phyloP scores from a whole-genome alignment of 2,888 invertebrate genomes.

The Palloptera scutellata region DNA sequence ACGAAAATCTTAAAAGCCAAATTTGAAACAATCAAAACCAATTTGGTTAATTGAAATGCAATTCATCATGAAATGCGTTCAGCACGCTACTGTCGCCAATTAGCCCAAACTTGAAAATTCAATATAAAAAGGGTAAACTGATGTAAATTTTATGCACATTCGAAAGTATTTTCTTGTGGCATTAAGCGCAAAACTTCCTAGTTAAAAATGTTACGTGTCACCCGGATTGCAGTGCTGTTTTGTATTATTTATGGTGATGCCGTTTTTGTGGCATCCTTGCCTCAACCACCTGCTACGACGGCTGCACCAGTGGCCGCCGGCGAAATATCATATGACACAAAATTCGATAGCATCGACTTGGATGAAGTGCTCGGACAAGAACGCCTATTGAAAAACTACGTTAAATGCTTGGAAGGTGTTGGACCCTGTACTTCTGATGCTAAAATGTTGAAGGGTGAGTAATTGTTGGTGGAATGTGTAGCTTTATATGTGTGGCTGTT shows the following conservation, averaged over 20 bases:
- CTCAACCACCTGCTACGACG: conserved; percentile 48
- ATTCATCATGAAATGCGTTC: no score
- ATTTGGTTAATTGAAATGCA: no score
- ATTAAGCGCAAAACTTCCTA: neutral
- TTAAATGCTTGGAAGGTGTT: conserved; percentile 71
- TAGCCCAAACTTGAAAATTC: no score
- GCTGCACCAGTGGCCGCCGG: conserved; percentile 30
- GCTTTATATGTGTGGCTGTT: neutral
- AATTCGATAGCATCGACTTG: conserved; percentile 75
- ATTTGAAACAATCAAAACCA: no score
- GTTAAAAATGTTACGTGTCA: conserved; percentile 23
- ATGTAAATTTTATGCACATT: no score
- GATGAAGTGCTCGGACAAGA: conserved; percentile 73
- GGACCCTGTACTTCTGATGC: conserved; percentile 76
- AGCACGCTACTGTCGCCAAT: no score
- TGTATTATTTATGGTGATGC: conserved; percentile 1
- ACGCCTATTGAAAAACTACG: conserved; percentile 71
- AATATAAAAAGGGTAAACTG: no score
- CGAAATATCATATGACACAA: conserved; percentile 68
- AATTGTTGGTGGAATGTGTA: neutral
- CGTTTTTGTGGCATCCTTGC: conserved; percentile 26
- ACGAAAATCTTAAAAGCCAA: no score
- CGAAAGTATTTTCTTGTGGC: no score
- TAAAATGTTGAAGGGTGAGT: conserved; percentile 73
- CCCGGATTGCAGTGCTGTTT: conserved; percentile 8